Conservation (phyloP, 2,113 vertebrate genomes). For the Eira barbara region DNA sequence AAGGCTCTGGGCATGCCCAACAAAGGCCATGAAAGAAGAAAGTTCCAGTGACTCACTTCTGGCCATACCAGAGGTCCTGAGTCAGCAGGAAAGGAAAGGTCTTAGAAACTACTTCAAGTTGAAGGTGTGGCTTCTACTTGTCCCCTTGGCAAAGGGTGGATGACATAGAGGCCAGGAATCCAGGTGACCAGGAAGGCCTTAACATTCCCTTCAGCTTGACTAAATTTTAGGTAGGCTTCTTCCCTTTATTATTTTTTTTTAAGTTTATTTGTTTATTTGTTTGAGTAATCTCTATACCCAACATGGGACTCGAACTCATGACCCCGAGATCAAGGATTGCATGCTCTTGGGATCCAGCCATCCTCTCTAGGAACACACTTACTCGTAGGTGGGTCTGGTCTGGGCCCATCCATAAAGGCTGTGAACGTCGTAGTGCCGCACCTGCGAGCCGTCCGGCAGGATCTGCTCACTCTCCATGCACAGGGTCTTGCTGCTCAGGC, state of each 20-base stretch:
- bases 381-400: conserved; percentile 89
- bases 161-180: background rate
- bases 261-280: background rate
- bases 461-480: conserved; percentile 94
- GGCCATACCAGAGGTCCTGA: background rate
- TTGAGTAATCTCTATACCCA: background rate
- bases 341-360: background rate
- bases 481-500: conserved; percentile 86
- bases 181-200: background rate
- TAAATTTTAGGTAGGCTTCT: background rate
- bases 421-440: conserved; percentile 92
- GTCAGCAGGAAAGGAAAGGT: background rate
- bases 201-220: background rate
- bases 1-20: background rate
- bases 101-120: background rate
- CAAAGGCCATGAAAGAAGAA: background rate
- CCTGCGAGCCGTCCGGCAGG: conserved; percentile 83
- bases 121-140: background rate
- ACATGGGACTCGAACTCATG: background rate
- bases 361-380: conserved; percentile 67
- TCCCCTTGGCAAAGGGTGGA: background rate
- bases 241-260: background rate
- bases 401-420: conserved; percentile 96
- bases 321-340: background rate
- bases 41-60: background rate